Evolutionary conservation across 2,888 invertebrate species (phyloP).

Genomic region (Stramonita haemastoma): DNA sequence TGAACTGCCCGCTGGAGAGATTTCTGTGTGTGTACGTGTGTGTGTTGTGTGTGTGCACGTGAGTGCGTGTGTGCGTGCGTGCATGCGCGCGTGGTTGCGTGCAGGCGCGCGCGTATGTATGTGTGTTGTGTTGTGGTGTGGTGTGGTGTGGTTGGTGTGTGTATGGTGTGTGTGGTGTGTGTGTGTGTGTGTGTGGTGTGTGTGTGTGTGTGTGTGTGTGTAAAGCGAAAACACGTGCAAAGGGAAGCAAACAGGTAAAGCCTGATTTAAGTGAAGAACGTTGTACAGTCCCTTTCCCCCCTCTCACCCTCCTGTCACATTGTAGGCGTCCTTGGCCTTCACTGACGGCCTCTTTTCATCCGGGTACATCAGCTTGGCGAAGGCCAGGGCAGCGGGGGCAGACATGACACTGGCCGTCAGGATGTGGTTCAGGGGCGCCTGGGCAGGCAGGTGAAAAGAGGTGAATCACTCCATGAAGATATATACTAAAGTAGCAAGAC

Average conservation of each 20-base stretch:
- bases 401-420: constrained; percentile 58
- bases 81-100: constrained; percentile 9
- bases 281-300: no score
- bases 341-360: constrained; percentile 42
- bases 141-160: background rate
- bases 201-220: background rate
- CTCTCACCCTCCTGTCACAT: constrained; percentile 23
- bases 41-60: background rate
- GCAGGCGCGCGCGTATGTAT: background rate
- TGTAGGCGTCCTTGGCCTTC: constrained; percentile 44
- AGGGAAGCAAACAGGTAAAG: no score
- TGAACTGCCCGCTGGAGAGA: no score
- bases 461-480: no score
- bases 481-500: no score
- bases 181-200: background rate
- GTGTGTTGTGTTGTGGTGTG: background rate
- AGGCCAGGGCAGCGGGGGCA: constrained; percentile 57
- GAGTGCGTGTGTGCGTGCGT: background rate
- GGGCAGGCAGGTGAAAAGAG: background rate
- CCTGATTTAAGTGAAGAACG: no score
- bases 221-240: background rate
- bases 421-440: constrained; percentile 53
- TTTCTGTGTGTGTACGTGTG: background rate
- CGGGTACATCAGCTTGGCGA: constrained; percentile 53
- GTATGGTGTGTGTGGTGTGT: background rate